Base-by-base conservation (phyloP, 2,797 vertebrate genomes). In the Columba guinea region DNA sequence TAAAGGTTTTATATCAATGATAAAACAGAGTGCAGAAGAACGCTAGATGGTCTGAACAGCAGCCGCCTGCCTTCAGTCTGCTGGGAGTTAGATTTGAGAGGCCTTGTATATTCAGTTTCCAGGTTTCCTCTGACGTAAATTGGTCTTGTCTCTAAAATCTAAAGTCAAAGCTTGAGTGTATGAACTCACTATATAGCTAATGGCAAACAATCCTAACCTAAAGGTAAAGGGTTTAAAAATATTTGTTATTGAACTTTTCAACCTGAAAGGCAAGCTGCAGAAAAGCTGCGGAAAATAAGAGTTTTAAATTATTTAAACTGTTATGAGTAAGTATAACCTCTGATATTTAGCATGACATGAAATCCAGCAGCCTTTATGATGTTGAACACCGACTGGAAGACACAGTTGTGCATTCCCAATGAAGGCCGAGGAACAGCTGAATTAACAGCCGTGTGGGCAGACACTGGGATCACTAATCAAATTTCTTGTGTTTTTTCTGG, bases 11-110 rank as follows among this genome's bases (percentile, higher is more conserved):
- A 19, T 79, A 62, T 87, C 92, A 60, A n/a, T 78, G 65, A 49
- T 83, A 92, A 97, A 96, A 77, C 0, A 62, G 81, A 90, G 64
- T 85, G 90, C 26, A 79, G 80, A 96, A 89, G 52, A 96, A 89
- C 91, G 95, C n/a, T 95, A 52, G 56, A 73, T 79, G 55, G 30
- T 94, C 44, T 69, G 39, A 78, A 35, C 41, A 82, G 35, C 44
- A 89, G 9, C 55, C 7, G 4, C 58, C 30, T 92, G 16, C 23
- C 49, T 27, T 39, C 81, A 84, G 44, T 79, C 77, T 69, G 6
- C 76, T 90, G 85, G 41, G 69, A 89, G 19, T 85, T 73, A 55
- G 27, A 68, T 86, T 34, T 90, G 44, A 87, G 84, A 93, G 58
- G 56, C 73, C 44, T 55, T 49, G 2, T 64, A 7, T 49, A n/a